Percentiles rank a stretch among this genome's conserved stretches.
Evolutionary conservation across 2,113 vertebrate genomes (phyloP).

Genomic region (Etia nguti): DNA sequence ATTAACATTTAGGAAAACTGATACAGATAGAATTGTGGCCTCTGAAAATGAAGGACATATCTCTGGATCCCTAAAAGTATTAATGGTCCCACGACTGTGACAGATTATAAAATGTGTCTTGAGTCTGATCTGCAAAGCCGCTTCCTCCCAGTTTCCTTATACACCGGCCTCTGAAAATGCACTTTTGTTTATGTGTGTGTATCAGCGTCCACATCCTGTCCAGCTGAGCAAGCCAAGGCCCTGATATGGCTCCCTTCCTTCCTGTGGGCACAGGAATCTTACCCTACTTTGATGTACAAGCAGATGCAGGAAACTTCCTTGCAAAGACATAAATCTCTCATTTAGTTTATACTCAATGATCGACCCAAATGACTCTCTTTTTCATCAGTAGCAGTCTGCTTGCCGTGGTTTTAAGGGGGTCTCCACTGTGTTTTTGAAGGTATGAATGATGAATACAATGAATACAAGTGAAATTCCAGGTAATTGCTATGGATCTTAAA

Average conservation of each 20-base stretch:
- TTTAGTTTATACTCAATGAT: background rate
- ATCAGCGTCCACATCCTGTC: slow-evolving; percentile 45
- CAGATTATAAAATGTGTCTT: background rate
- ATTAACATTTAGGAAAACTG: background rate
- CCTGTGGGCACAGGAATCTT: background rate
- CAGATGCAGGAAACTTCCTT: background rate
- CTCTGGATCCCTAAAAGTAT: background rate
- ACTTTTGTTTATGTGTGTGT: background rate
- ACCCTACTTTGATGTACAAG: background rate
- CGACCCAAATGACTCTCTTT: rapidly evolving
- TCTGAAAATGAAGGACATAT: background rate
- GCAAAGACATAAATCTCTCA: background rate
- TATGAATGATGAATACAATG: too few species aligned
- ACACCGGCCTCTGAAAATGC: background rate
- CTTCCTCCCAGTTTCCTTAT: background rate
- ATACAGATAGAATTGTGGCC: background rate
- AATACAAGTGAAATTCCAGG: background rate
- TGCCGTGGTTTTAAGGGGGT: background rate
- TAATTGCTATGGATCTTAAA: background rate
- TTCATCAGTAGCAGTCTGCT: background rate
- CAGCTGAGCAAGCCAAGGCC: slow-evolving; percentile 21
- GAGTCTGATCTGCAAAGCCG: background rate
- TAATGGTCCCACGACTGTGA: background rate
- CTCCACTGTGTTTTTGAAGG: background rate
- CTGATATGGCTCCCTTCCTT: slow-evolving; percentile 4